phyloP scores from a whole-genome alignment of 1,140 invertebrate genomes.

The Leptinotarsa lineolata region DNA sequence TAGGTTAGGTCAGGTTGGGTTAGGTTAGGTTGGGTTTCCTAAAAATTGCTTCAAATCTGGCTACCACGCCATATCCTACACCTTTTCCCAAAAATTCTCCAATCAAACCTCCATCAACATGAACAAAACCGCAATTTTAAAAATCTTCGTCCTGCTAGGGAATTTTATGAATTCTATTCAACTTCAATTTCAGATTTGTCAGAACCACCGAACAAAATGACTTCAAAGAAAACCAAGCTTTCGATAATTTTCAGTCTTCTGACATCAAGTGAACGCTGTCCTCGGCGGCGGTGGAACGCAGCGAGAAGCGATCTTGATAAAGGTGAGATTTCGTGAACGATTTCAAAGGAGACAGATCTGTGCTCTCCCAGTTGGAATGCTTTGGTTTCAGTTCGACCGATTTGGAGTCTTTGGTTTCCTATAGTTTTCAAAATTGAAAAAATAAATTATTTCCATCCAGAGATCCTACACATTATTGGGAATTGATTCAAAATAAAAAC shows the following conservation, averaged over 20 bases:
- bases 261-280: slow-evolving; percentile 52
- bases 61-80: too few relatives aligned
- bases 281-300: slow-evolving; percentile 47
- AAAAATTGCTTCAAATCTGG: too few relatives aligned
- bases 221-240: not conserved
- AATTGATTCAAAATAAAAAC: too few relatives aligned
- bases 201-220: not conserved
- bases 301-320: slow-evolving; percentile 51
- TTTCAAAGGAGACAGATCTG: slow-evolving; percentile 47
- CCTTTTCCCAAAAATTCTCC: too few relatives aligned
- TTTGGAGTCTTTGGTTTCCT: slow-evolving; percentile 47
- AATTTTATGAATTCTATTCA: not conserved
- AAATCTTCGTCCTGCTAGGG: not conserved
- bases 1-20: too few relatives aligned
- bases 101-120: too few relatives aligned
- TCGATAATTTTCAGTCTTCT: slow-evolving; percentile 40
- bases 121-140: too few relatives aligned
- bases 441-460: too few relatives aligned
- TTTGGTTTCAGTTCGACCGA: slow-evolving; percentile 47
- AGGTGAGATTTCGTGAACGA: slow-evolving; percentile 44
- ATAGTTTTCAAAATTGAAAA: slow-evolving; percentile 6
- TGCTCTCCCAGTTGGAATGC: slow-evolving; percentile 48
- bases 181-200: not conserved
- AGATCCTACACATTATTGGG: too few relatives aligned
- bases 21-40: too few relatives aligned